Evolutionary conservation across 2,113 vertebrate species (phyloP).

Genomic region (Ammodytes dubius): DNA sequence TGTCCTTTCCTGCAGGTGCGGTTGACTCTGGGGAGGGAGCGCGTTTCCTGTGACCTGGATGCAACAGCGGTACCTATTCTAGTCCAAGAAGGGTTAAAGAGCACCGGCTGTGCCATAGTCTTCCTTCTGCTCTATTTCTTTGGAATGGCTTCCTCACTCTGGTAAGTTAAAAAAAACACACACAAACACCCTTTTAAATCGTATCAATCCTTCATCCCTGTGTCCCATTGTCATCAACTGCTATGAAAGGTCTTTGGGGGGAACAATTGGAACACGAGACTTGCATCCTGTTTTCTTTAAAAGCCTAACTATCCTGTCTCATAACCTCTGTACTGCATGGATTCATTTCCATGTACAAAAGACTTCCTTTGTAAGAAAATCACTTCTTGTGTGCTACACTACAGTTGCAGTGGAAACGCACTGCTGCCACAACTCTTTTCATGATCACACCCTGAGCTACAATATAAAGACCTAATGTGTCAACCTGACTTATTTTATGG

Average conservation of each 20-base stretch:
- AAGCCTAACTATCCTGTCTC: conserved; percentile 59
- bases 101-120: conserved; percentile 99
- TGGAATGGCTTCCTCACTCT: conserved; percentile 99
- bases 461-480: neutral
- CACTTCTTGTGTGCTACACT: conserved; percentile 23
- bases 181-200: neutral
- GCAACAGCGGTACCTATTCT: conserved; percentile 94
- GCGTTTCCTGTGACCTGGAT: conserved; percentile 98
- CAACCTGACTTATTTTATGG: neutral
- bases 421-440: conserved; percentile 57
- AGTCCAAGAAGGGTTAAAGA: conserved; percentile 98
- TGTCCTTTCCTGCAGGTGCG: conserved; percentile 80
- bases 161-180: conserved; percentile 81
- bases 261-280: conserved; percentile 66
- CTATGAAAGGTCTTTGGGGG: conserved; percentile 36
- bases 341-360: conserved; percentile 53
- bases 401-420: conserved; percentile 53
- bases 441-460: conserved; percentile 32
- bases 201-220: conserved; percentile 25
- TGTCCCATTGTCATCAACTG: conserved; percentile 49
- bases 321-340: conserved; percentile 57
- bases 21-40: conserved; percentile 95
- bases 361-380: conserved; percentile 22
- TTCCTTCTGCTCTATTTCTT: conserved; percentile 99
- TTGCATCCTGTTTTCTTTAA: conserved; percentile 72